phyloP scores from a whole-genome alignment of 2,888 invertebrate genomes.

The Rotaria sp. region DNA sequence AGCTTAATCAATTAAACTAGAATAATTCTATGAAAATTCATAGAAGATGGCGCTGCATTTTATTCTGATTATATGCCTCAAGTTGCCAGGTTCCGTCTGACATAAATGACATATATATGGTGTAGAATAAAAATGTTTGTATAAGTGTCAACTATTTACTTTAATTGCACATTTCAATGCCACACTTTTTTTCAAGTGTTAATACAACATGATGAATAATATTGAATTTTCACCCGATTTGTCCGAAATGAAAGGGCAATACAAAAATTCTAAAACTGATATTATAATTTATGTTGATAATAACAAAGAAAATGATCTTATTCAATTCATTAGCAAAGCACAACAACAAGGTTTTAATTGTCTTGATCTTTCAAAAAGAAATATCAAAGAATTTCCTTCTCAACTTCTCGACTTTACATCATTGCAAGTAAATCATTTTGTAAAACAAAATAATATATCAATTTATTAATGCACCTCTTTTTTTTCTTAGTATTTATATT shows the following conservation, averaged over 20 bases:
- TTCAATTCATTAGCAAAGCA: neutral
- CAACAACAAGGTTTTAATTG: constrained; percentile 6
- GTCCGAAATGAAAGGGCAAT: no score
- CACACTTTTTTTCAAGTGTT: neutral
- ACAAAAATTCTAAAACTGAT: neutral
- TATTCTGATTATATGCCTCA: neutral
- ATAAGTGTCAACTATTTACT: neutral
- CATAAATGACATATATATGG: neutral
- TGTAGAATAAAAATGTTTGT: neutral
- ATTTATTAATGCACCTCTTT: neutral
- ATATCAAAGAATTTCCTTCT: neutral
- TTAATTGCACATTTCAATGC: neutral
- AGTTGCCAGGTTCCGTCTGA: neutral
- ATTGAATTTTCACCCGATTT: neutral
- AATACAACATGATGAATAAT: neutral
- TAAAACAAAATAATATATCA: neutral
- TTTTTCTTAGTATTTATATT: constrained; percentile 50
- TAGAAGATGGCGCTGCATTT: neutral
- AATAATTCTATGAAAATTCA: neutral
- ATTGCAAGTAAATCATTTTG: neutral
- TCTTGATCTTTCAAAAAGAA: neutral
- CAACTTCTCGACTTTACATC: neutral
- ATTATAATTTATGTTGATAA: neutral
- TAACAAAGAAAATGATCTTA: neutral
- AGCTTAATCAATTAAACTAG: no score